Evolutionary conservation across 1,140 invertebrate genomes (phyloP).

Genomic region (Heterodera carotae): DNA sequence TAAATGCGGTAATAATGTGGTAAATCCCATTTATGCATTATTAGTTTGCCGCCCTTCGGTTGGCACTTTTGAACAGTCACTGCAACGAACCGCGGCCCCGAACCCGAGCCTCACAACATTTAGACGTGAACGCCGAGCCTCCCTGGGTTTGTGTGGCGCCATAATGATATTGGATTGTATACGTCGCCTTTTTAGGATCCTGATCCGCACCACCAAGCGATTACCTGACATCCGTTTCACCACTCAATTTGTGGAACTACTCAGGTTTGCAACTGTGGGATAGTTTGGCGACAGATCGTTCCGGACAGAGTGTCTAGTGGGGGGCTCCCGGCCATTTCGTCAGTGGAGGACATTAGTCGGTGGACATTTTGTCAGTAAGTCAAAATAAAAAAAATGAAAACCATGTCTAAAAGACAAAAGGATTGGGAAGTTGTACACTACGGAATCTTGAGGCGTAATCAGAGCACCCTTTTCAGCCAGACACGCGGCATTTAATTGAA

Average conservation of each 20-base stretch:
- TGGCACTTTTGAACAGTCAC: constrained; percentile 32
- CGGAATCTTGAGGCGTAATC: too few species aligned
- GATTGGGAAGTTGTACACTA: too few species aligned
- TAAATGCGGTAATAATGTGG: constrained; percentile 8
- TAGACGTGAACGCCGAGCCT: constrained; percentile 64
- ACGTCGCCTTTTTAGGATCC: constrained; percentile 20
- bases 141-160: constrained; percentile 19
- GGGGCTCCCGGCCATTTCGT: too few species aligned
- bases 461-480: too few species aligned
- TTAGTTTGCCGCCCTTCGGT: constrained; percentile 24
- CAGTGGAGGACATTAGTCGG: too few species aligned
- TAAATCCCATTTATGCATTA: constrained; percentile 22
- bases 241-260: background rate
- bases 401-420: too few species aligned
- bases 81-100: constrained; percentile 38
- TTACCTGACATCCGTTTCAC: constrained; percentile 13
- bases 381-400: too few species aligned
- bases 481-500: too few species aligned
- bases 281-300: too few species aligned
- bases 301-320: too few species aligned
- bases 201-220: constrained; percentile 16
- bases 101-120: constrained; percentile 50
- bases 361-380: too few species aligned
- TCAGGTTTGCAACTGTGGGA: constrained; percentile 2
- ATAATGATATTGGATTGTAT: background rate